phyloP scores from a whole-genome alignment of 1,140 invertebrate species.

The Sipha flava region DNA sequence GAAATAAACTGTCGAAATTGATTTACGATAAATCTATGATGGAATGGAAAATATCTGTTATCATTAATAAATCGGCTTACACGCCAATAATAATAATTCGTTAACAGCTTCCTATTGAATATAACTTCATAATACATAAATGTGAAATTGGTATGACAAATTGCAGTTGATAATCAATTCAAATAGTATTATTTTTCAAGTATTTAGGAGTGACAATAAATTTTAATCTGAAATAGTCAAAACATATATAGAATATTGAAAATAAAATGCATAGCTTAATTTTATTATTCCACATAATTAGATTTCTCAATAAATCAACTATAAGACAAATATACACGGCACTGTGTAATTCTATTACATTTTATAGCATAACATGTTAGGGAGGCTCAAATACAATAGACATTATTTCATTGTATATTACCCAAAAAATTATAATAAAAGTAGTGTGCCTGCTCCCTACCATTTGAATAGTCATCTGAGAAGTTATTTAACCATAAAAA shows the following conservation, averaged over 20 bases:
- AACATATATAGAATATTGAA: not conserved
- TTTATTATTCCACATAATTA: not conserved
- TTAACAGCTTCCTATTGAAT: not conserved
- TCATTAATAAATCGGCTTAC: too few species aligned
- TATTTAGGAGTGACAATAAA: too few species aligned
- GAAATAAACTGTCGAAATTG: too few species aligned
- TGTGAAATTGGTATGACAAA: not conserved
- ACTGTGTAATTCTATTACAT: not conserved
- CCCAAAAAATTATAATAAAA: not conserved
- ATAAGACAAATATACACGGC: not conserved
- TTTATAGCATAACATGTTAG: not conserved
- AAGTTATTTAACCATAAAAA: too few species aligned
- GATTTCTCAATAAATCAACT: not conserved
- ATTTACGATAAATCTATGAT: too few species aligned
- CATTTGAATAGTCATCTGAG: not conserved
- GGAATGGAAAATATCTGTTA: too few species aligned
- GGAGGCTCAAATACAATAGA: not conserved
- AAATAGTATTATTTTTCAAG: too few species aligned
- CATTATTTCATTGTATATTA: not conserved
- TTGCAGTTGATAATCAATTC: not conserved
- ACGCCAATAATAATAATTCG: too few species aligned
- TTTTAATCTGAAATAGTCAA: not conserved
- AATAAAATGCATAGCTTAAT: not conserved
- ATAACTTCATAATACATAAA: not conserved
- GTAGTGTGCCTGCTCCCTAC: not conserved